Base-by-base conservation (phyloP, 1,140 invertebrate genomes). In the Habropoda laboriosa region DNA sequence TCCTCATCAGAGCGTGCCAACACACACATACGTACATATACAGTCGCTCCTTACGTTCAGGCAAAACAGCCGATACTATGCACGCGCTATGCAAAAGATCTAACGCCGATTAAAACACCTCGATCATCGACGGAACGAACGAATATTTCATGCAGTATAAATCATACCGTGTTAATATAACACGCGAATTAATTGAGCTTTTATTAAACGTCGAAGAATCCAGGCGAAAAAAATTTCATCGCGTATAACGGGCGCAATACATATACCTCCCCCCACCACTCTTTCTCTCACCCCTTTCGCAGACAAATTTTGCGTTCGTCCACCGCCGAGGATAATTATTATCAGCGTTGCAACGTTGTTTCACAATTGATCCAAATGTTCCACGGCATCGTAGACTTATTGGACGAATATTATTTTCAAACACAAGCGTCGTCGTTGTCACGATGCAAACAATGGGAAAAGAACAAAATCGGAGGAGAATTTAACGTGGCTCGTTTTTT, bases 111-210 rank as follows among this genome's bases (percentile, higher is more conserved):
- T 27, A 49, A 27, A 61, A n/a, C 30, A 7, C 8, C 0, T 60
- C 7, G 55, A 58, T 61, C 18, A 30, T 40, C 12, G 18, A 30
- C 18, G 35, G 42, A 2, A 4, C 24, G 42, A 2, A 4, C 24
- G 8, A 18, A 30, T 55, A 18, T 40, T 40, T 2, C 51, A 8
- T 10, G 24, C 1, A 16, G 16, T 18, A 8, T 10, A 71, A 53
- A 53, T 38, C 32, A 38, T 53, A 13, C 7, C 13, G n/a, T 21
- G 16, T 0, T 49, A 7, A 21, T 40, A 24, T 12, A 66, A 32
- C 42, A 8, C 13, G n/a, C n/a, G 32, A 38, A 68, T 68, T 68
- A 68, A 68, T 51, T 32, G 47, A 27, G 16, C 32, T 38, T 68
- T 47, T n/a, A 47, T n/a, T 16, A 12, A 32, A 30, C 32, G 32